A percentile compares a stretch with the other conserved stretches of the same genome.
Evolutionary conservation across 2,888 invertebrate genomes (phyloP).

Genomic region (Xestobium rufovillosum): DNA sequence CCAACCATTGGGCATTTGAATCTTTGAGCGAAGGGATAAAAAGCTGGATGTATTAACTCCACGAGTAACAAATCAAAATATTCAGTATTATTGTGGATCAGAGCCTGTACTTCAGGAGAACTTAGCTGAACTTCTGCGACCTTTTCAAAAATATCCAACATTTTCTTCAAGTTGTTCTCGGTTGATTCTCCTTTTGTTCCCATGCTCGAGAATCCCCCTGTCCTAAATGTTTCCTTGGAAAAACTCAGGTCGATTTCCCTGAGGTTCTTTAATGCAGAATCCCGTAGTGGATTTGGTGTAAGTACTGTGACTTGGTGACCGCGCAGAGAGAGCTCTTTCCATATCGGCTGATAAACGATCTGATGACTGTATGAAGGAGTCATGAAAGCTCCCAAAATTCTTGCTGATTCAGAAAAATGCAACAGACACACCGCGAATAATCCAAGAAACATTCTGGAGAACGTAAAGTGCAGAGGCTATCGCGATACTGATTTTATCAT

Average conservation of each 20-base stretch:
- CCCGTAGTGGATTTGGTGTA: slow-evolving; percentile 42
- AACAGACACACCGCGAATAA: background rate
- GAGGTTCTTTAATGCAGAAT: slow-evolving; percentile 36
- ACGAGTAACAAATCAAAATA: slow-evolving; percentile 34
- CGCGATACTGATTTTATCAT: too few relatives aligned
- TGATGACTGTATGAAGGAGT: slow-evolving; percentile 47
- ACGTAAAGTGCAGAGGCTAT: too few relatives aligned
- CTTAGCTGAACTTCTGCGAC: slow-evolving; percentile 21
- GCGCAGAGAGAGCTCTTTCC: slow-evolving; percentile 40
- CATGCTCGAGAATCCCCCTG: slow-evolving; percentile 10
- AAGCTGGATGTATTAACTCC: slow-evolving; percentile 30
- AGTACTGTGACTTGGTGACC: slow-evolving; percentile 46
- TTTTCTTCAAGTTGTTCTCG: slow-evolving; percentile 16
- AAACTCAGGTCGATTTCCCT: slow-evolving; percentile 39
- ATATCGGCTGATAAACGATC: slow-evolving; percentile 42
- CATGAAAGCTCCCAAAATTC: slow-evolving; percentile 42
- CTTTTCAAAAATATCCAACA: slow-evolving; percentile 16
- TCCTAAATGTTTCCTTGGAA: slow-evolving; percentile 28
- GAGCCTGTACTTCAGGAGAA: slow-evolving; percentile 27
- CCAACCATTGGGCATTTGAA: slow-evolving; percentile 37
- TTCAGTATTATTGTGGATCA: slow-evolving; percentile 28
- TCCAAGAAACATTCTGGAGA: background rate
- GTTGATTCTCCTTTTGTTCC: slow-evolving; percentile 17
- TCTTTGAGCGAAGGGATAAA: slow-evolving; percentile 32
- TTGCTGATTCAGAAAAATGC: slow-evolving; percentile 26